Base-by-base conservation (phyloP, 2,113 vertebrate species). In the Thalassoma bifasciatum region DNA sequence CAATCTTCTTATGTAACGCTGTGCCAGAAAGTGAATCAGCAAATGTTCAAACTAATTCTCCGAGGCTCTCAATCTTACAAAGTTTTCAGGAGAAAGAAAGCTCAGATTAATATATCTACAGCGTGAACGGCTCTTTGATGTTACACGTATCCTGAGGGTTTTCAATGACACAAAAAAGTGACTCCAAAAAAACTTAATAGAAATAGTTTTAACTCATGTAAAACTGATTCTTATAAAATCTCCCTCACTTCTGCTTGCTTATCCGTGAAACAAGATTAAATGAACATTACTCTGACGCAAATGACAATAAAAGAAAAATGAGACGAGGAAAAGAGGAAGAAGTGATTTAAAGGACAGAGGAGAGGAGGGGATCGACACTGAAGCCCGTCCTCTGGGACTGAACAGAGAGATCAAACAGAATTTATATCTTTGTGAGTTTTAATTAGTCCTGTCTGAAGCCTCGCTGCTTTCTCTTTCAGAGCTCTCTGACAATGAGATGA, bases 381-480 rank as follows among this genome's bases (percentile, higher is more conserved):
- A 68, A 51, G 62, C 49, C 24, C 26, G 2, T 84, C 74, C 75
- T 23, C 50, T 60, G 82, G 86, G 87, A 80, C 49, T 23, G 19
- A 24, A 47, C 30, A 8, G 13, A 66, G 52, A 66, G 80, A 88
- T 87, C 83, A 93, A 86, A 90, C 69, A 75, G 63, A 83, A 83
- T 76, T 79, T 59, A 70, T 13, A 49, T 68, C 75, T 66, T 50
- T 84, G 85, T 66, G 77, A 66, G 76, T 86, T 88, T 88, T 90
- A 89, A 91, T 92, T 85, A 84, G 72, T 65, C 54, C 66, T 60
- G 79, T 83, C 76, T 77, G 57, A 81, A 66, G 69, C 75, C 50
- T 30, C 30, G 30, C 30, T 57, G 87, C 68, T 68, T 82, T 50
- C 72, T 79, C 70, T 61, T 67, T 78, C 74, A 68, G 61, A 79